These are phyloP conservation scores for Eutolmus rufibarbis DNA, from an alignment of 2,888 invertebrate species.

Conservation along the genomic window DNA sequence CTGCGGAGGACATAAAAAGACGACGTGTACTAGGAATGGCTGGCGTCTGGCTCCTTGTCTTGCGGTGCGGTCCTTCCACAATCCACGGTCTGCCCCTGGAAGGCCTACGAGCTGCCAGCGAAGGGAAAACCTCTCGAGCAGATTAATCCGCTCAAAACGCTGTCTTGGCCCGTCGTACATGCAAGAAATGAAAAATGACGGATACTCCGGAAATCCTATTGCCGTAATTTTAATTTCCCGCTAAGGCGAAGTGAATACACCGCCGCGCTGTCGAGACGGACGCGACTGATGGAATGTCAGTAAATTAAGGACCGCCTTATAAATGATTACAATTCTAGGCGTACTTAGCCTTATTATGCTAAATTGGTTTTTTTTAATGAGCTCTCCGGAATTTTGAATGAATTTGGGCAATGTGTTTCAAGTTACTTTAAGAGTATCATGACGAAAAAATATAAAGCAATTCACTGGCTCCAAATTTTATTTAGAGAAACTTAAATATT, in stretches of 20 bases:
- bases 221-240: conserved; percentile 14
- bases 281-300: not conserved
- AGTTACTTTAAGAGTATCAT: not conserved
- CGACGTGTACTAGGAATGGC: not conserved
- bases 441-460: not conserved
- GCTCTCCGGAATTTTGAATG: not conserved
- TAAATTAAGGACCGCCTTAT: conserved; percentile 13
- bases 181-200: conserved; percentile 29
- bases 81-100: not conserved
- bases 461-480: not conserved
- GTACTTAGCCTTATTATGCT: not conserved
- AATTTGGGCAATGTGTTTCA: not conserved
- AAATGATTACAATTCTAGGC: not conserved
- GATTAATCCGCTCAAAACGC: conserved; percentile 16
- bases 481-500: not conserved
- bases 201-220: conserved; percentile 13
- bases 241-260: not conserved
- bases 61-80: not conserved
- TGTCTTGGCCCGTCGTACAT: conserved; percentile 10
- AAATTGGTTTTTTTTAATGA: not conserved
- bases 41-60: conserved; percentile 2
- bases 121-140: conserved; percentile 15
- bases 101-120: not conserved
- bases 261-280: not conserved
- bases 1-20: not conserved